Evolutionary conservation across 2,888 invertebrate species (phyloP), one percentile per base, ranked within the genome.

Genomic region (Maniola hyperantus): DNA sequence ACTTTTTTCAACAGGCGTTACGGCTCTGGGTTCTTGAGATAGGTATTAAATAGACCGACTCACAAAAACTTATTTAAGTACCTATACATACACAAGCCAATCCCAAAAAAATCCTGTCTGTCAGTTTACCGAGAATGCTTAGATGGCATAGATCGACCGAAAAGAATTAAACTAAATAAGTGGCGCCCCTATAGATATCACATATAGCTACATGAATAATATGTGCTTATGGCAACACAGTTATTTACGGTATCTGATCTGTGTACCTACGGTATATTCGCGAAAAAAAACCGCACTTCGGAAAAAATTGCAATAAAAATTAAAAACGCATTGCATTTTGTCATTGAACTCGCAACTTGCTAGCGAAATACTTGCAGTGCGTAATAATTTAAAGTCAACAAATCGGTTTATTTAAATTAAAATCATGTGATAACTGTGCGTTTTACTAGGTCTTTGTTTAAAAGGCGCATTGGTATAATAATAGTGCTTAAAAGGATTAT

Each of bases 351-450:
- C 26, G 26, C 34, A 10, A 8, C 5, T 0, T 34, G 1, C 7
- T 15, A 10, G 36, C 4, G 0, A 2, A 26, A 51, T 55, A 55
- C 36, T 55, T 55, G 36, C 15, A 39, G 36, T 55, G 36, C 36
- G 36, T 55, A 11, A 8, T 36, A 36, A 10, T 36, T 10, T 15
- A n/a, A 10, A 39, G 1, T 34, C 18, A 18, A 18, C 36, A 15
- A 58, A 58, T 15, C 20, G 44, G 36, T 58, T n/a, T 26, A 26
- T 76, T 77, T 75, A 77, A 77, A 81, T 81, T 78, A 79, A 61
- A 76, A 82, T 81, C 79, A 83, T 84, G 78, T 75, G 75, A 79
- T 73, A 75, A 72, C 66, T 39, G 73, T 71, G 75, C 74, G 42
- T 15, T 76, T 74, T 77, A 73, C 73, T 76, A 77, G 71, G 75